Conservation (phyloP, 2,113 vertebrate species). For the Myanophis thanlyinensis region DNA sequence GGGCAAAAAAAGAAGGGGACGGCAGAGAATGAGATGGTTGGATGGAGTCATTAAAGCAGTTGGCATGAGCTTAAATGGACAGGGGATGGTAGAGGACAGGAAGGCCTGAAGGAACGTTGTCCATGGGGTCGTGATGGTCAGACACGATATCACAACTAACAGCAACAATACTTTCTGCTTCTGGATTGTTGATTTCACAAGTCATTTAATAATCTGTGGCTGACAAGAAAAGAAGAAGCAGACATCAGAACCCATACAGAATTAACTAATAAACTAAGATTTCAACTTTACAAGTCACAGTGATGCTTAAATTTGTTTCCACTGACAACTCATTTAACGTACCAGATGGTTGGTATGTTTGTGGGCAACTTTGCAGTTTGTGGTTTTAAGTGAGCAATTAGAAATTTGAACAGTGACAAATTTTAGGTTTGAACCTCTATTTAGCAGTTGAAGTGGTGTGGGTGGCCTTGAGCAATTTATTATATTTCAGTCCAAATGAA, state of each 20-base stretch:
- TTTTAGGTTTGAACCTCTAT: not conserved
- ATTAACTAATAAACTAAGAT: conserved; percentile 32
- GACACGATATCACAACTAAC: no score
- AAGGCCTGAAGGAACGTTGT: no score
- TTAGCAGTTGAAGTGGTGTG: not conserved
- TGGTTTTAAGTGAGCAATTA: conserved; percentile 37
- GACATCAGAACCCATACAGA: conserved; percentile 13
- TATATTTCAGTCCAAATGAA: not conserved
- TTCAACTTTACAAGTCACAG: conserved; percentile 18
- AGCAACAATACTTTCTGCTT: no score
- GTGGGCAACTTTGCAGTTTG: conserved; percentile 17
- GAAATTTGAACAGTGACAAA: not conserved
- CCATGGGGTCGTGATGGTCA: no score
- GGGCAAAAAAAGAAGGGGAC: no score
- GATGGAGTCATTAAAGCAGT: no score
- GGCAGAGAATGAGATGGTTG: no score
- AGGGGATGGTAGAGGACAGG: no score
- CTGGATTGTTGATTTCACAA: not conserved
- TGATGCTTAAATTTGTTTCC: conserved; percentile 49
- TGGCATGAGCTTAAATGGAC: no score
- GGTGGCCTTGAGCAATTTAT: not conserved
- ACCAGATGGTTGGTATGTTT: conserved; percentile 36
- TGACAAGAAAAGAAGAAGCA: conserved; percentile 24
- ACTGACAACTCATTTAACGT: conserved; percentile 32
- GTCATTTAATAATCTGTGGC: not conserved